Conservation (phyloP, 2,113 vertebrate species). For the Caretta caretta region DNA sequence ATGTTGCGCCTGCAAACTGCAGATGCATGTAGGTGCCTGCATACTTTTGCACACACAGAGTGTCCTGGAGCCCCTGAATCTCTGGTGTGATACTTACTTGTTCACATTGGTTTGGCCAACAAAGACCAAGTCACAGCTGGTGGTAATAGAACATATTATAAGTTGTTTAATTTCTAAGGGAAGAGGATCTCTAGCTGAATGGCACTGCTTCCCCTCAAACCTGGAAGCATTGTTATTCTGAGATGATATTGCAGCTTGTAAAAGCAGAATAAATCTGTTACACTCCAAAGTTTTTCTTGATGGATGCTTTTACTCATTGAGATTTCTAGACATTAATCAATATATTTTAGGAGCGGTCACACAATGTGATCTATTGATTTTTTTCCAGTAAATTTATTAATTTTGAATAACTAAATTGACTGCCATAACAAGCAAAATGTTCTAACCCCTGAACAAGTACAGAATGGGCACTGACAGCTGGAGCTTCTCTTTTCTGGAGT, state of each 20-base stretch:
- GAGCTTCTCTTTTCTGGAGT: neutral
- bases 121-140: neutral
- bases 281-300: neutral
- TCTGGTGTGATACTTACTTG: neutral
- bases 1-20: neutral
- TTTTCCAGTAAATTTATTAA: neutral
- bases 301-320: neutral
- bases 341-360: accelerated
- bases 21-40: accelerated
- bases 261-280: neutral
- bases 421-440: neutral
- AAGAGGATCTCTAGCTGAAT: neutral
- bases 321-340: neutral
- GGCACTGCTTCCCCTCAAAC: neutral
- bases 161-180: neutral
- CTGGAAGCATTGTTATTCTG: neutral
- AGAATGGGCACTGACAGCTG: neutral
- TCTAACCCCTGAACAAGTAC: neutral
- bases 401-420: neutral
- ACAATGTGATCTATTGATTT: neutral
- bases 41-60: accelerated
- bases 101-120: neutral
- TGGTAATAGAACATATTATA: accelerated
- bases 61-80: neutral
- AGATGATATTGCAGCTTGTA: neutral